Evolutionary conservation across 2,888 invertebrate genomes (phyloP).

Genomic region (Timandra comae): DNA sequence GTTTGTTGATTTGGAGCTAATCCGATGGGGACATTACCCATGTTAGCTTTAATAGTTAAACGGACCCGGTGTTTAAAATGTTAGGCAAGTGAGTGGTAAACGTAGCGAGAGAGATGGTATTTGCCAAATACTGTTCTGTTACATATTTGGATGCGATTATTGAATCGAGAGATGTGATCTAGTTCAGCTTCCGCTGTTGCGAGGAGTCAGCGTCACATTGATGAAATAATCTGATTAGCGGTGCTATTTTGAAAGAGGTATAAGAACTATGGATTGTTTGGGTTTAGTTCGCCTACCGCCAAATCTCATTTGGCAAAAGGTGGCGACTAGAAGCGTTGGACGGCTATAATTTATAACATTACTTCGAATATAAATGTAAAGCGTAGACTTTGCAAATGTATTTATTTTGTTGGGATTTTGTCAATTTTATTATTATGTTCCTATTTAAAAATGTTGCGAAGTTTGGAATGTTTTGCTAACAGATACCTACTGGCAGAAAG

Average conservation of each 20-base stretch:
- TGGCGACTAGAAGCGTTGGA: too few species aligned
- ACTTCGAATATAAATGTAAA: conserved; percentile 21
- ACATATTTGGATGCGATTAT: too few species aligned
- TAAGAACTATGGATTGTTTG: conserved; percentile 46
- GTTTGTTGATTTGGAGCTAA: too few species aligned
- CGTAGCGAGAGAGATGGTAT: too few species aligned
- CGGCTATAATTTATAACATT: too few species aligned
- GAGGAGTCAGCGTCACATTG: conserved; percentile 29
- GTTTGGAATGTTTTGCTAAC: conserved; percentile 13
- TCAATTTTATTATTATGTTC: conserved; percentile 61
- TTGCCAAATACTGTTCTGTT: too few species aligned
- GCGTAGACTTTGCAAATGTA: conserved; percentile 29
- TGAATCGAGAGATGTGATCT: conserved; percentile 30
- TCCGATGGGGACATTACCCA: too few species aligned
- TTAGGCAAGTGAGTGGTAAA: too few species aligned
- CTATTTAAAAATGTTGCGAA: conserved; percentile 38
- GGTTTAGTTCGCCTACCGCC: conserved; percentile 44
- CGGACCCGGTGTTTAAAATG: too few species aligned
- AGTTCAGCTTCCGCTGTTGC: conserved; percentile 38
- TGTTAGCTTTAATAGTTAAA: too few species aligned
- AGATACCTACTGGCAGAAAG: background rate
- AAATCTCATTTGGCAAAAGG: conserved; percentile 10
- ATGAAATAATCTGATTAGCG: conserved; percentile 54
- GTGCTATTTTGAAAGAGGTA: conserved; percentile 68
- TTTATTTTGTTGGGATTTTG: conserved; percentile 56